A percentile compares a stretch with the other conserved stretches of the same genome.
Conservation (phyloP, 2,888 invertebrate species). For the Drosophila quinaria region DNA sequence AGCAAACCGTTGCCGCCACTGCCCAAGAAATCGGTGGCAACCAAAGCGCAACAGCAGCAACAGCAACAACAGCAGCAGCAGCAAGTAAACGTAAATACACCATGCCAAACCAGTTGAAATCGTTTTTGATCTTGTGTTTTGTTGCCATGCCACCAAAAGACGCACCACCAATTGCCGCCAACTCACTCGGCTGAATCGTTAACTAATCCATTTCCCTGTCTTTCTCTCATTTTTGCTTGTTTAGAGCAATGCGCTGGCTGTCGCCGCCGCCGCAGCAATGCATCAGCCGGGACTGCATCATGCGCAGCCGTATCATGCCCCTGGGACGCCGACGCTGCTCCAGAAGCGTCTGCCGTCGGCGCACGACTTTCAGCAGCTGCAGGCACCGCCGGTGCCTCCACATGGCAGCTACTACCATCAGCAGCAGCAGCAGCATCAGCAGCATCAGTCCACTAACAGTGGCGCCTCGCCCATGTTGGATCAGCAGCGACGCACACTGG, state of each 20-base stretch:
- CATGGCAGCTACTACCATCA: conserved; percentile 73
- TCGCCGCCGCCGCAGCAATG: conserved; percentile 59
- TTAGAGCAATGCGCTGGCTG: conserved; percentile 52
- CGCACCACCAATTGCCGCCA: conserved; percentile 11
- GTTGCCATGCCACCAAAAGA: conserved; percentile 32
- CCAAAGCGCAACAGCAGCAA: conserved; percentile 48
- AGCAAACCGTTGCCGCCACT: conserved; percentile 79
- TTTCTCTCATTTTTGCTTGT: not conserved
- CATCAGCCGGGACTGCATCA: conserved; percentile 80
- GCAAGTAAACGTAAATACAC: conserved; percentile 64
- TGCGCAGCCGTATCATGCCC: conserved; percentile 82
- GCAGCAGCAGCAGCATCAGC: conserved; percentile 65
- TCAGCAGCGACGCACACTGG: conserved; percentile 82
- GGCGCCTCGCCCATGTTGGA: conserved; percentile 81
- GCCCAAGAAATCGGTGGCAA: conserved; percentile 67
- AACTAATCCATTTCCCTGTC: not conserved
- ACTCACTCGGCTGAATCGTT: not conserved
- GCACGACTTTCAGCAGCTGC: conserved; percentile 66
- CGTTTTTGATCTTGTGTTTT: conserved; percentile 29
- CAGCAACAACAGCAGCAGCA: conserved; percentile 28
- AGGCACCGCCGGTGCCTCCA: conserved; percentile 80
- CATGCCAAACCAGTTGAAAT: conserved; percentile 40
- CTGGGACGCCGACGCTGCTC: conserved; percentile 80
- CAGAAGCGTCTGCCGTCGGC: conserved; percentile 71
- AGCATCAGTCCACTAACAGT: conserved; percentile 57